Evolutionary conservation across 2,113 vertebrate species (phyloP), one percentile per base, ranked within the genome.

Genomic region (Procavia capensis): DNA sequence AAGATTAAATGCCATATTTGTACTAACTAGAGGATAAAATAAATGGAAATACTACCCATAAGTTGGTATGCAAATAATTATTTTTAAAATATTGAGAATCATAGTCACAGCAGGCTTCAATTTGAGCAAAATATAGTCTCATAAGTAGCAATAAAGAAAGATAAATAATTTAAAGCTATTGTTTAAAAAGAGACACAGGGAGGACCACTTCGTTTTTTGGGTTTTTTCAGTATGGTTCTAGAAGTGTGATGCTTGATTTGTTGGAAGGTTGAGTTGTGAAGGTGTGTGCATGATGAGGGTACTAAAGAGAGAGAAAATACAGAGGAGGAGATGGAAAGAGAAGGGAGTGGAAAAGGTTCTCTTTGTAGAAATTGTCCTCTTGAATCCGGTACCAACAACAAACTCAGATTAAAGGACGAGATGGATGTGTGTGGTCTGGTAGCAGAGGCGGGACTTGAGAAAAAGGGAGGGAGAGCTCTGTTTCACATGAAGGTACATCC

Each of bases 21-120:
- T 47, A 39, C 20, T 72, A 72, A 85, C 29, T 89, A 85, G 74
- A 66, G 34, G 9, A 68, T 61, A 61, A 90, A 90, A 85, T 68
- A 78, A 63, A 36, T 88, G 36, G 54, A 70, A 88, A n/a, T 43
- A 90, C 36, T 75, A 36, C 19, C 70, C 79, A 41, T n/a, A 39
- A 81, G 17, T 47, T 90, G 10, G 54, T 41, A 9, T 63, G 5
- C 57, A 89, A 66, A 91, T 91, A 72, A 72, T 70, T 76, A 61
- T 34, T 83, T 79, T 95, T 27, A 91, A 94, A 90, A 81, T 29
- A 57, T 1, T 72, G 59, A 86, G 68, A 90, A 79, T 27, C 9
- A 50, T 9, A 43, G 6, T 45, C 76, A 43, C 20, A 59, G 25
- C 13, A 66, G 79, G 3, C 31, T 84, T 50, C 11, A 78, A 29